phyloP scores from a whole-genome alignment of 92 coral and sea anemone species.

The Phenganax subtilis region DNA sequence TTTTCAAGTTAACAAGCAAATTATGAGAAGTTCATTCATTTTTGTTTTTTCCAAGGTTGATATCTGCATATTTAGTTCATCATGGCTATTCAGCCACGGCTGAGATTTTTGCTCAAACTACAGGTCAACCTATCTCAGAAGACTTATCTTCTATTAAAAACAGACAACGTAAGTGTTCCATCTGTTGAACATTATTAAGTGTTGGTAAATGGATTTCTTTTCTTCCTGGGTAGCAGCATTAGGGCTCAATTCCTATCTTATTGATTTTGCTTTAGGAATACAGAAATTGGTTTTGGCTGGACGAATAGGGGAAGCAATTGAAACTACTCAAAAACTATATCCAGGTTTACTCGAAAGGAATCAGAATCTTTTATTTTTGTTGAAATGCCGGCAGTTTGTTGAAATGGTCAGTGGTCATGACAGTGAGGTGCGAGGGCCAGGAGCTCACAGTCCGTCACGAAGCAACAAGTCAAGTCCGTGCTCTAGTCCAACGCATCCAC shows the following conservation, averaged over 20 bases:
- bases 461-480: slow-evolving; percentile 83
- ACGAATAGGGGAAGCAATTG: slow-evolving; percentile 98
- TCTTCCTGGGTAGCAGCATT: neutral
- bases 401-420: slow-evolving; percentile 99
- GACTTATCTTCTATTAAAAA: slow-evolving; percentile 89
- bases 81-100: slow-evolving; percentile 99
- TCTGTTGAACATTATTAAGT: neutral
- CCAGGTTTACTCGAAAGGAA: slow-evolving; percentile 95
- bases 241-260: neutral
- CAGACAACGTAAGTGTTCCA: slow-evolving; percentile 74
- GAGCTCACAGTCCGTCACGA: slow-evolving; percentile 87
- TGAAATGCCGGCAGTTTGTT: slow-evolving; percentile 96
- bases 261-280: slow-evolving; percentile 61
- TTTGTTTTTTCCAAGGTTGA: slow-evolving; percentile 54
- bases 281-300: slow-evolving; percentile 93
- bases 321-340: slow-evolving; percentile 87
- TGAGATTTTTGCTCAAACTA: slow-evolving; percentile 89
- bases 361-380: slow-evolving; percentile 79
- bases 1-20: neutral
- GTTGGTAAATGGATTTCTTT: too few relatives aligned
- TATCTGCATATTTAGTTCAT: slow-evolving; percentile 89
- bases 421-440: slow-evolving; percentile 80
- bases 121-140: slow-evolving; percentile 91
- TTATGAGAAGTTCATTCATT: neutral
- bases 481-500: slow-evolving; percentile 95